Base-by-base conservation (phyloP, 2,888 invertebrate species). In the Trachelus iudaicus region DNA sequence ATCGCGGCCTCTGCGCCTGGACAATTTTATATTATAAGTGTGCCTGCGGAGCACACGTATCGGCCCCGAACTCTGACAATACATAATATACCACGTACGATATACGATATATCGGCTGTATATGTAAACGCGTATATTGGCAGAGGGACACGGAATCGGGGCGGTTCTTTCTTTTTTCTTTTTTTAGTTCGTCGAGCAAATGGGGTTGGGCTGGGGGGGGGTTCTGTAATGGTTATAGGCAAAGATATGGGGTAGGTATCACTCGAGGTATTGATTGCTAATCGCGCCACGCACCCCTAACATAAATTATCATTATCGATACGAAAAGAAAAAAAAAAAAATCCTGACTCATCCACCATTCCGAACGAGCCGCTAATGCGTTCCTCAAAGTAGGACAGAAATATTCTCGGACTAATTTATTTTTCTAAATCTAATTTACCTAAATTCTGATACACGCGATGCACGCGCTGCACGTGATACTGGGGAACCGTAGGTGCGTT, bases 261-360 rank as follows among this genome's bases (percentile, higher is more conserved):
- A 56, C 75, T 82, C 77, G 79, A 84, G 82, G 85, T 90, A 90
- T 90, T 88, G 89, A 90, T 90, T 90, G 87, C 87, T 87, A 90
- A 89, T 90, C 89, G 87, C 85, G 85, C 86, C 86, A 84, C 85
- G 83, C 87, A 87, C 87, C 89, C 88, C 87, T 85, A 80, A 86
- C 87, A 84, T 88, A 88, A 89, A 89, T 89, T 89, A 90, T 88
- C 87, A 88, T 88, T 84, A 87, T 80, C 87, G 85, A 86, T 87
- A 84, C 81, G 82, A 79, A 75, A 77, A 77, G 76, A 86, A 85
- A 88, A 85, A 88, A 85, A n/a, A n/a, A n/a, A 88, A 89, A 87
- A 82, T 83, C 84, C 87, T 89, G 89, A 90, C 87, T 90, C 89
- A 90, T 89, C 89, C 85, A 83, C 78, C 77, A 75, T 69, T 78